A percentile compares a stretch with the other conserved stretches of the same genome.
These are phyloP conservation scores for Pangasius djambal DNA, from an alignment of 2,797 vertebrate species.

Conservation along the genomic window DNA sequence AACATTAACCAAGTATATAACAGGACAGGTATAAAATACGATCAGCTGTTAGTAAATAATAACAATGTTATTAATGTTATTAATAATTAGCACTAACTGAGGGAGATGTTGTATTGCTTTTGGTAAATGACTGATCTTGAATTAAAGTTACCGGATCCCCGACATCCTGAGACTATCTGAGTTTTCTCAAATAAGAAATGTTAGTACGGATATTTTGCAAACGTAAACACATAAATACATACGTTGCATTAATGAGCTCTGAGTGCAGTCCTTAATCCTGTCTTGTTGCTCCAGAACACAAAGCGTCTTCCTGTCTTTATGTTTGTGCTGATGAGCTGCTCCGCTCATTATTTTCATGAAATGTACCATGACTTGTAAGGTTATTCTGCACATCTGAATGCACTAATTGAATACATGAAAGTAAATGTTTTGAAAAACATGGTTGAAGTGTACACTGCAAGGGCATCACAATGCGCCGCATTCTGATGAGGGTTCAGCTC, in stretches of 20 bases:
- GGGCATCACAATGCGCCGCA: constrained; percentile 1
- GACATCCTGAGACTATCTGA: not conserved
- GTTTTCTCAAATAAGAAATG: constrained; percentile 13
- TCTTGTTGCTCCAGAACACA: constrained; percentile 10
- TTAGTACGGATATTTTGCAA: not conserved
- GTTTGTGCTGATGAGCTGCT: constrained; percentile 25
- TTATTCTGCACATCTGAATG: constrained; percentile 25
- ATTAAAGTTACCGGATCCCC: not conserved
- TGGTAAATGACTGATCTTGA: not conserved
- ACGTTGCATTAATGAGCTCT: constrained; percentile 14
- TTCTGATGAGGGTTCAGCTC: constrained; percentile 39
- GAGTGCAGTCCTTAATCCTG: constrained; percentile 15
- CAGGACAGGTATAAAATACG: no score
- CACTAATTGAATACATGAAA: constrained; percentile 50
- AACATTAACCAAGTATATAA: not conserved
- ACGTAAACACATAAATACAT: not conserved
- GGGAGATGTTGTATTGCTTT: not conserved
- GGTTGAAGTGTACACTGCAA: constrained; percentile 14
- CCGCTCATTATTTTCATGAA: constrained; percentile 51
- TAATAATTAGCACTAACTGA: not conserved
- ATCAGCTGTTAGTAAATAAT: not conserved
- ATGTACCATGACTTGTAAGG: constrained; percentile 50
- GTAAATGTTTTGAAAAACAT: constrained; percentile 39
- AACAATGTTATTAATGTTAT: not conserved
- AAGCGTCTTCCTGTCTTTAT: constrained; percentile 1